A percentile compares a stretch with the other conserved stretches of the same genome.
Evolutionary conservation across 2,113 vertebrate genomes (phyloP).

Genomic region (Sturnira hondurensis): DNA sequence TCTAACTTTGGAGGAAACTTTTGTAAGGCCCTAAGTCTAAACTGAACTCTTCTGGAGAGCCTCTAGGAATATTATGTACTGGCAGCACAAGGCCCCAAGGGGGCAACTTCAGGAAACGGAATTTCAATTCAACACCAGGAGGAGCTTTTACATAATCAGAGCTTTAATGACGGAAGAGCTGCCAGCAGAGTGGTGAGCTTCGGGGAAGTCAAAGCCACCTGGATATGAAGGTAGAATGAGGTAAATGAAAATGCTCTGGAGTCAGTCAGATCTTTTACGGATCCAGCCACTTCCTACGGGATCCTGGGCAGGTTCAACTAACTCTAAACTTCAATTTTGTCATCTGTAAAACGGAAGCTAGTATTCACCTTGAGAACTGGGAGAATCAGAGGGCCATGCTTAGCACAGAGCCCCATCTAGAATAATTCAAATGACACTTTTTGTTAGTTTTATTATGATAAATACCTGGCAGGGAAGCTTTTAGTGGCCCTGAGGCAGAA

Average conservation of each 20-base stretch:
- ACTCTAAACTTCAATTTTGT: neutral
- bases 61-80: neutral
- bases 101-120: slow-evolving; percentile 11
- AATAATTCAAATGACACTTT: neutral
- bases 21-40: slow-evolving; percentile 3
- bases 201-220: neutral
- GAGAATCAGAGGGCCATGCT: neutral
- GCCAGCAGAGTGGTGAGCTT: neutral
- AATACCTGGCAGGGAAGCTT: neutral
- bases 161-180: neutral
- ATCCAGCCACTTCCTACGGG: neutral
- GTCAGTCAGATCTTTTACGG: neutral
- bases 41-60: neutral
- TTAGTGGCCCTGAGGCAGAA: neutral
- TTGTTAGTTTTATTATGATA: neutral
- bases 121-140: slow-evolving; percentile 23
- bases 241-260: neutral
- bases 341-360: neutral
- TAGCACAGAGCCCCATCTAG: neutral
- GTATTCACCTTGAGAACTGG: neutral
- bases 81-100: neutral
- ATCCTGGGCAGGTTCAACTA: neutral
- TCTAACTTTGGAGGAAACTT: slow-evolving; percentile 28
- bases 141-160: neutral
- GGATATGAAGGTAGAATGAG: neutral